Evolutionary conservation across 2,113 vertebrate genomes (phyloP), one percentile per base, ranked within the genome.

Genomic region (Mesocricetus auratus): DNA sequence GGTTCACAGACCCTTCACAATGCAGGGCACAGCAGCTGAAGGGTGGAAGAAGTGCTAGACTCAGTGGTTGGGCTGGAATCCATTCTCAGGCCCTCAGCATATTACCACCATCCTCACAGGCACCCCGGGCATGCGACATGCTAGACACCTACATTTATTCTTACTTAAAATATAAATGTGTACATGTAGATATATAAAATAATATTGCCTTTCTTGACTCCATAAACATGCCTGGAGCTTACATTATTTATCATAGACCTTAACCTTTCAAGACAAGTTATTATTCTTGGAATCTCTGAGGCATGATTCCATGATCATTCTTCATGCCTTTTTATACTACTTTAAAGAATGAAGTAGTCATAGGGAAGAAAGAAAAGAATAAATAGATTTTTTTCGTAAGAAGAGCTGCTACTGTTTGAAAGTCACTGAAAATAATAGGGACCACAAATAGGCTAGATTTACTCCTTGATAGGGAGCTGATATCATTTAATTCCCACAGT

Each of bases 271-370:
- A 12, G 19, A 60, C 91, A 79, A 90, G 75, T 95, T 96, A 91
- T 95, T 97, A 94, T 92, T 96, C 60, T 95, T 96, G 45, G 64
- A 97, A 33, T 94, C 79, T 92, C 85, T n/a, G 39, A 92, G 75
- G 90, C 60, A 29, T 90, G 15, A 95, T 93, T 92, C n/a, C 26
- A 90, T 17, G 90, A 39, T 93, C 45, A 85, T 86, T 94, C 62
- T 87, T 96, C 79, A 71, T 81, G 79, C 68, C 89, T 97, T 94
- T 96, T 94, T 94, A 97, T 96, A 97, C 29, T 71, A 3, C 60
- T 94, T 94, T 97, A 91, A 90, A 89, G 39, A 96, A 88, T 69
- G 56, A 94, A 47, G 74, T 75, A 53, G 33, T 13, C 66, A 83
- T 86, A 45, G 36, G 16, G 12, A 83, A 78, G 60, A 22, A 81